Base-by-base conservation (phyloP, 2,888 invertebrate species). In the Podotricha telesiphe region DNA sequence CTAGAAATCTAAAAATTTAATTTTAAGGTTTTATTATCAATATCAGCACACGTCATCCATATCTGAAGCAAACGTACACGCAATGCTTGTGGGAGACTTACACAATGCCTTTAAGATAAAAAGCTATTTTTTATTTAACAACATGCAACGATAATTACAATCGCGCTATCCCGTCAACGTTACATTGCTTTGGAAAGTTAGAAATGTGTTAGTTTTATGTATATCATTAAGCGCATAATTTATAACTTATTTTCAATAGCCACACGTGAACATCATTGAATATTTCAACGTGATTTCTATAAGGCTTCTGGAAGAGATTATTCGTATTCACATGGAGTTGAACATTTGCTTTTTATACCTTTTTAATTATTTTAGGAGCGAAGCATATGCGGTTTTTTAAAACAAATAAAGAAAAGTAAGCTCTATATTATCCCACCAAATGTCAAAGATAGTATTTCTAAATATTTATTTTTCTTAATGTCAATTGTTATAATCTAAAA, bases 51-150 rank as follows among this genome's bases (percentile, higher is more conserved):
- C 48, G 42, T 56, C 66, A 62, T 42, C 62, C 50, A 62, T 71
- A 62, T 58, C 56, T 66, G 37, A 51, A 51, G 22, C 53, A 47
- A 58, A 66, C 40, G 56, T 62, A 51, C 71, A 69, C 66, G 71
- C 71, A 70, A 70, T 53, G 50, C 45, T 55, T 70, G 75, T 75
- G 75, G 72, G 75, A 75, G 74, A 66, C 48, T 69, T 70, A 51
- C 64, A 67, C 69, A 75, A 68, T 68, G 20, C 64, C 56, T 59
- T 40, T 42, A 68, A 51, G 65, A 51, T 64, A 72, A 74, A 73
- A 61, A 62, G 65, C 58, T 59, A 68, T 70, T 63, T 42, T 67
- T 65, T 65, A 63, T 66, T 70, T 59, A 64, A 47, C 68, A 61
- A 66, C 71, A 69, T 68, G 69, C 71, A 61, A 70, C 53, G 48